Evolutionary conservation across 2,888 invertebrate species (phyloP), one percentile per base, ranked within the genome.

Genomic region (Latrodectus elegans): DNA sequence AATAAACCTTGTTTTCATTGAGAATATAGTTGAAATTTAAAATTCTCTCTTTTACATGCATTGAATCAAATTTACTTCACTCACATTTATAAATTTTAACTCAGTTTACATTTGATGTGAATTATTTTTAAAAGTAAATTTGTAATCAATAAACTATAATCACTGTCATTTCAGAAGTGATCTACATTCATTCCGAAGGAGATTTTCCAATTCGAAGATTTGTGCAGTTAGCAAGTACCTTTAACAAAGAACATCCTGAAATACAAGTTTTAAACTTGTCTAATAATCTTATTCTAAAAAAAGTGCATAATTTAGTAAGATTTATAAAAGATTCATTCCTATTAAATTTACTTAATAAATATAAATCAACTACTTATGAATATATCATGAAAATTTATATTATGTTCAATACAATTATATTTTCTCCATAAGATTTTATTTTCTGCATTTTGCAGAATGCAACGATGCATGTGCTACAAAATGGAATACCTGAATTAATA

Each of bases 161-260:
- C 38, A 38, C 6, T 38, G 6, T 38, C 0, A 38, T 38, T 38
- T 38, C 49, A 87, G 86, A 87, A 73, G 81, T 87, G 12, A 11
- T 87, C 12, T 87, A 87, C 52, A 75, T 87, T 38, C 86, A 87
- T 73, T 77, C 86, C 4, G 86, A 87, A 75, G 86, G 86, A n/a
- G 86, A 87, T 22, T 87, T 87, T 68, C 86, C 86, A 2, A 87
- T 87, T 17, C 71, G 81, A 72, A 81, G 86, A 55, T 87, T 60
- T 71, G 22, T 81, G 0, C 81, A 87, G 26, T 67, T 87, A 65
- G 72, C 81, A 11, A 53, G 67, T 49, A 26, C 72, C 51, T 81
- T 87, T n/a, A 77, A 77, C 60, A 38, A 51, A 22, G 53, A 82
- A 38, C 53, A 68, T 51, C 49, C 76, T 12, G 8, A 12, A 11